Conservation (phyloP, 2,113 vertebrate species). For the Calidris pugnax region DNA sequence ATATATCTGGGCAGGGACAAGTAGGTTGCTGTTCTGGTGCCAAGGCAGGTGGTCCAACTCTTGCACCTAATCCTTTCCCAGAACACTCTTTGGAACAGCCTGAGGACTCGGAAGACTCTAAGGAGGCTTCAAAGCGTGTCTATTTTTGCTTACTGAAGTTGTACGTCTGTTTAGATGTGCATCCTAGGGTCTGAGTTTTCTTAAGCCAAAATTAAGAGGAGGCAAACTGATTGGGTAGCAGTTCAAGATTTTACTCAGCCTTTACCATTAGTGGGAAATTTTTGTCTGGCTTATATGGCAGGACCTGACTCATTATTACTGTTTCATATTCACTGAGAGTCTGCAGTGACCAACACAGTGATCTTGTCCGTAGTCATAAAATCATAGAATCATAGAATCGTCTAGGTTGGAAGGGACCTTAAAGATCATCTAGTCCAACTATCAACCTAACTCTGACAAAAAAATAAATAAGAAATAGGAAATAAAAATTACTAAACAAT, state of each 20-base stretch:
- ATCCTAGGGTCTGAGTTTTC: background rate
- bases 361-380: no score
- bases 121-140: background rate
- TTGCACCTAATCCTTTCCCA: background rate
- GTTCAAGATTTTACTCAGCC: background rate
- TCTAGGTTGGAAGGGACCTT: no score
- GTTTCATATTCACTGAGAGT: background rate
- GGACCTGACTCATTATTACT: background rate
- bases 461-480: no score
- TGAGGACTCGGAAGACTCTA: background rate
- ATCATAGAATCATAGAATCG: no score
- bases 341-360: background rate
- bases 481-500: no score
- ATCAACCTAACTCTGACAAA: no score
- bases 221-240: background rate
- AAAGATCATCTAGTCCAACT: no score
- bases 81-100: background rate
- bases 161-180: background rate
- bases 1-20: background rate
- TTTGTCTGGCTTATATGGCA: background rate
- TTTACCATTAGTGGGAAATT: background rate
- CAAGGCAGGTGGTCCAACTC: conserved; percentile 9
- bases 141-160: background rate
- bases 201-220: background rate
- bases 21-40: background rate